Conservation (phyloP, 2,888 invertebrate species). For the Acholoe squamosa region DNA sequence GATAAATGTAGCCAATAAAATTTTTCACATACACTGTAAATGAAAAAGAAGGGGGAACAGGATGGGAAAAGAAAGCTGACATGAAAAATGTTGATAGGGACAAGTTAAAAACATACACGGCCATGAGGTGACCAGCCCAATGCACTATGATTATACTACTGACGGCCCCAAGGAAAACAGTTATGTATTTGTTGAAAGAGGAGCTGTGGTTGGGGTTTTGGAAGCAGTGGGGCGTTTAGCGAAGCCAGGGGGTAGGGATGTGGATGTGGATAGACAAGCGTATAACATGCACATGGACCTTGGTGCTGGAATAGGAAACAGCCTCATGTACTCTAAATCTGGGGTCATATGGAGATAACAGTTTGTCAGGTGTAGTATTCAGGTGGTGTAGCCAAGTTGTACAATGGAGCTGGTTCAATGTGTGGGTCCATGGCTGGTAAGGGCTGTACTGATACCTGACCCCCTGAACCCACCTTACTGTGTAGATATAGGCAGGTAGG, state of each 20-base stretch:
- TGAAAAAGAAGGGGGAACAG: no score
- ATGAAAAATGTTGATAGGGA: constrained; percentile 48
- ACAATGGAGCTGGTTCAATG: no score
- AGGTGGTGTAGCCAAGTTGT: no score
- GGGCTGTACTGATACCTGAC: no score
- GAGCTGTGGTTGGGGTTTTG: background rate
- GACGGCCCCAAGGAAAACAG: constrained; percentile 56
- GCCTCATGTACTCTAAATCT: background rate
- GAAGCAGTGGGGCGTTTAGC: background rate
- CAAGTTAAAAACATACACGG: constrained; percentile 17
- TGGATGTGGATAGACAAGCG: background rate
- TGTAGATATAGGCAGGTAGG: constrained; percentile 4
- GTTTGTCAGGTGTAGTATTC: no score
- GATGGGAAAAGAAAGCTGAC: background rate
- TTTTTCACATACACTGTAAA: no score
- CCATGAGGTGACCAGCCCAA: background rate
- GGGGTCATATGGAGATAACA: no score
- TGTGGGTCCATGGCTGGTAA: no score
- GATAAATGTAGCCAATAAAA: no score
- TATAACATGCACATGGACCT: background rate
- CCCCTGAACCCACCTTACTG: no score
- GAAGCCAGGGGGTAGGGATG: background rate
- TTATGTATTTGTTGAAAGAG: constrained; percentile 58
- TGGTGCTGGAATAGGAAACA: background rate
- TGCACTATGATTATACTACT: constrained; percentile 51